Evolutionary conservation across 1,140 invertebrate genomes (phyloP).

Genomic region (Musca domestica): DNA sequence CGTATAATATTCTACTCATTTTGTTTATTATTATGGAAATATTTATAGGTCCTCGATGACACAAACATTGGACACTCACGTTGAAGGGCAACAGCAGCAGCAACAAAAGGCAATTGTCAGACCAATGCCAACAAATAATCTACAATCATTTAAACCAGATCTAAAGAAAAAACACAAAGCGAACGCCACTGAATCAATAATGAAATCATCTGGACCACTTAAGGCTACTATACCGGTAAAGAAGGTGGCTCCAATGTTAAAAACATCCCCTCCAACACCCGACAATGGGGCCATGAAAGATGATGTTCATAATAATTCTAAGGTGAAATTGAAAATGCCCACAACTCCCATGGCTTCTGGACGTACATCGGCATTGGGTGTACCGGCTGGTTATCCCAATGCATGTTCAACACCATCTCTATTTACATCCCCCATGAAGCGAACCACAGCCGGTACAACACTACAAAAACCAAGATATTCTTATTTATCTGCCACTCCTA

Average conservation of each 20-base stretch:
- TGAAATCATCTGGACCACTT: constrained; percentile 25
- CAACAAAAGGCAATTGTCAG: background rate
- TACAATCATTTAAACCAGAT: constrained; percentile 25
- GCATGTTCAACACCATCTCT: constrained; percentile 18
- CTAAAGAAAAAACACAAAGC: constrained; percentile 26
- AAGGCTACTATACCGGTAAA: constrained; percentile 29
- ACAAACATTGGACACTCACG: constrained; percentile 5
- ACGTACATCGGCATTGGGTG: background rate
- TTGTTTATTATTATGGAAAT: too few relatives aligned
- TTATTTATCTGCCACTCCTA: constrained; percentile 11
- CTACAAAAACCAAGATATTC: constrained; percentile 9
- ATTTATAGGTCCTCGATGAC: background rate
- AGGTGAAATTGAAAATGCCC: background rate
- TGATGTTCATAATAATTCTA: too few relatives aligned
- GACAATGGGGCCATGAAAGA: background rate
- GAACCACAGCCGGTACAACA: background rate
- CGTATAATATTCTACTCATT: too few relatives aligned
- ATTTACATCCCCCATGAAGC: constrained; percentile 14
- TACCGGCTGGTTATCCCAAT: constrained; percentile 2
- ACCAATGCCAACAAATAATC: constrained; percentile 14
- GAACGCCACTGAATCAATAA: constrained; percentile 14
- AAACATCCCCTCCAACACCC: constrained; percentile 19
- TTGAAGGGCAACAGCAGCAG: constrained; percentile 19
- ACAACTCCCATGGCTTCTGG: constrained; percentile 10
- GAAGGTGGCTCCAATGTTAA: constrained; percentile 27